Evolutionary conservation across 1,140 invertebrate species (phyloP).

Genomic region (Dendroctonus ponderosae): DNA sequence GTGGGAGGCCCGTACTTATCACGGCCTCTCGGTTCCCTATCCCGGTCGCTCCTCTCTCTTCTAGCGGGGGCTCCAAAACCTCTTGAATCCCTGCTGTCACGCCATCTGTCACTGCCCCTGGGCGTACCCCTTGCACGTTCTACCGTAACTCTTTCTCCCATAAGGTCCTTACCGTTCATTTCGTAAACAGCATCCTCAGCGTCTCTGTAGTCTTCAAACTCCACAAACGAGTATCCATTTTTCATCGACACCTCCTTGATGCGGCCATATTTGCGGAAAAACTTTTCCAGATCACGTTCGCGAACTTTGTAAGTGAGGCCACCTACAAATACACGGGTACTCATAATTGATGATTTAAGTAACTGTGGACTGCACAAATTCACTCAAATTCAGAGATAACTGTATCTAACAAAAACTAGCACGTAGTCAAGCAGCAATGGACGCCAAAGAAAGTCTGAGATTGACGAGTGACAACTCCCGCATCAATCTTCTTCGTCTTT

Average conservation of each 20-base stretch:
- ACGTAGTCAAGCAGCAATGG: too few relatives aligned
- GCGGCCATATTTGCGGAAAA: conserved; percentile 96
- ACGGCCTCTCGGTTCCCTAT: conserved; percentile 6
- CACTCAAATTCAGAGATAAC: too few relatives aligned
- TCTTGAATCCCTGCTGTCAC: conserved; percentile 40
- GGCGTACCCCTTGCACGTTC: conserved; percentile 79
- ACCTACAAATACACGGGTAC: conserved; percentile 94
- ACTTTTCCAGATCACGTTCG: conserved; percentile 95
- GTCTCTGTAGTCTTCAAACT: conserved; percentile 97
- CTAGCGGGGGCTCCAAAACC: conserved; percentile 34
- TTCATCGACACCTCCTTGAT: conserved; percentile 96
- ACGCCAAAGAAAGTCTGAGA: too few relatives aligned
- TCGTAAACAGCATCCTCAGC: conserved; percentile 98
- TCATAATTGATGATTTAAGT: conserved; percentile 51
- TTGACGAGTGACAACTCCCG: too few relatives aligned
- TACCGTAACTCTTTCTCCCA: conserved; percentile 88
- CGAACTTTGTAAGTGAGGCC: conserved; percentile 89
- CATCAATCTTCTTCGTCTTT: too few relatives aligned
- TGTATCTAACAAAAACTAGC: too few relatives aligned
- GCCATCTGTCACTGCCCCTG: conserved; percentile 56
- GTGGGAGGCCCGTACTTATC: conserved; percentile 92
- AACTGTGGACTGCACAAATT: too few relatives aligned
- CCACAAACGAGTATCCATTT: conserved; percentile 94
- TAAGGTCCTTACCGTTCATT: conserved; percentile 92
- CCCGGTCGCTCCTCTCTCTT: conserved; percentile 19